Evolutionary conservation across 2,113 vertebrate species (phyloP), one percentile per base, ranked within the genome.

Genomic region (Vanacampus margaritifer): DNA sequence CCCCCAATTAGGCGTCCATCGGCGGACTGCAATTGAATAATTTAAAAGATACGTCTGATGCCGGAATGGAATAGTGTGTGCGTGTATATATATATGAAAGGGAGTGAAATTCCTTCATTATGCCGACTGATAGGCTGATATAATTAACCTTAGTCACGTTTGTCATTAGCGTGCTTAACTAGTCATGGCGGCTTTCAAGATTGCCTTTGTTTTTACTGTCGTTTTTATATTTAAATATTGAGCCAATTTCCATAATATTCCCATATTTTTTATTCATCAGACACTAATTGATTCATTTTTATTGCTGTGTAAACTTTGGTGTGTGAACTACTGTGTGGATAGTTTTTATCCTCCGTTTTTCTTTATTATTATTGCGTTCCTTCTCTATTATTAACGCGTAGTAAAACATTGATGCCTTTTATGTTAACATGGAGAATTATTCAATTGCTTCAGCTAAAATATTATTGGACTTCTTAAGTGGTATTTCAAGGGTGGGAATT

Each of bases 211-310:
- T 89, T 88, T 87, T 82, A 76, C 75, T 13, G 28, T 81, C 73
- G 81, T 86, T 85, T 88, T 84, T 79, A 76, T 81, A 85, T 90
- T 86, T 89, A 89, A 90, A 90, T 89, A 88, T 86, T 88, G 77
- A 86, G 79, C 77, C 48, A 46, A 90, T 91, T 89, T 90, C 79
- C 86, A 91, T 90, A 90, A 89, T 88, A 80, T 87, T 72, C 74
- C 77, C 79, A 63, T 45, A 63, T 63, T 77, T 84, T 83, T 90
- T 86, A 79, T 89, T 88, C 82, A 77, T 74, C 81, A 64, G 41
- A 71, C 78, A 84, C 79, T 90, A 88, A 91, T 87, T 86, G 69
- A 90, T 85, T 85, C 79, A 67, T 84, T 70, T 89, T 89, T 87
- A 88, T 79, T 71, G 78, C 83, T 84, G 79, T 84, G 81, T 88